Percentiles rank a stretch among this genome's conserved stretches.
Conservation (phyloP, 2,113 vertebrate genomes). For the Theristicus caerulescens region DNA sequence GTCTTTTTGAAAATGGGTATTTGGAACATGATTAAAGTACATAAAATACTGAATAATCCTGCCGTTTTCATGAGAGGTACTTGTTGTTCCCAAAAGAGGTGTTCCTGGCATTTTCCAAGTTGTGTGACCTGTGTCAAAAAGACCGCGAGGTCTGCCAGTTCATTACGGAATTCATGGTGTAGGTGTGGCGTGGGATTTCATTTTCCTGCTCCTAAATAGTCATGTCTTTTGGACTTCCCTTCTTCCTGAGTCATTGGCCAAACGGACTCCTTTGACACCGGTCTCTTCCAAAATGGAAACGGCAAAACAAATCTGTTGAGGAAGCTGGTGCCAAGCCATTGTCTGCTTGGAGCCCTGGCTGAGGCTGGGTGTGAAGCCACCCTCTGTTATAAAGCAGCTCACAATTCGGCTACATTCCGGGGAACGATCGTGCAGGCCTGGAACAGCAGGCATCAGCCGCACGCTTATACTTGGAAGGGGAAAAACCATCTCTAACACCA, state of each 20-base stretch:
- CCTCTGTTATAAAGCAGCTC: background rate
- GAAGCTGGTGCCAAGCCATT: background rate
- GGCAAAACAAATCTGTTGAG: background rate
- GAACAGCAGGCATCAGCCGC: background rate
- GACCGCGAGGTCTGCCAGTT: background rate
- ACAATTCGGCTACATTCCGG: background rate
- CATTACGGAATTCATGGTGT: background rate
- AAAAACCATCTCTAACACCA: background rate
- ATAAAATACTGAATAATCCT: background rate
- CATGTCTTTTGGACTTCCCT: background rate
- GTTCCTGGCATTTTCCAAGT: background rate
- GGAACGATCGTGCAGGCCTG: background rate
- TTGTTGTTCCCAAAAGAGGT: constrained; percentile 1
- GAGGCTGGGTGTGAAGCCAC: background rate
- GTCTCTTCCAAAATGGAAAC: background rate
- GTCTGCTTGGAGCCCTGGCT: background rate
- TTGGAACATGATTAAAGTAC: background rate
- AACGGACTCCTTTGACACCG: background rate
- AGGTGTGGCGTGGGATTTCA: background rate
- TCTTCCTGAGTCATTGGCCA: background rate
- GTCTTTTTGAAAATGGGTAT: background rate
- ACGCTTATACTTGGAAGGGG: background rate
- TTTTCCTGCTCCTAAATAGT: background rate
- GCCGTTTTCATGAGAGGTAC: background rate
- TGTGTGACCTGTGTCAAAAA: background rate